Evolutionary conservation across 2,888 invertebrate species (phyloP), one percentile per base, ranked within the genome.

Genomic region (Cryptosula pallasiana): DNA sequence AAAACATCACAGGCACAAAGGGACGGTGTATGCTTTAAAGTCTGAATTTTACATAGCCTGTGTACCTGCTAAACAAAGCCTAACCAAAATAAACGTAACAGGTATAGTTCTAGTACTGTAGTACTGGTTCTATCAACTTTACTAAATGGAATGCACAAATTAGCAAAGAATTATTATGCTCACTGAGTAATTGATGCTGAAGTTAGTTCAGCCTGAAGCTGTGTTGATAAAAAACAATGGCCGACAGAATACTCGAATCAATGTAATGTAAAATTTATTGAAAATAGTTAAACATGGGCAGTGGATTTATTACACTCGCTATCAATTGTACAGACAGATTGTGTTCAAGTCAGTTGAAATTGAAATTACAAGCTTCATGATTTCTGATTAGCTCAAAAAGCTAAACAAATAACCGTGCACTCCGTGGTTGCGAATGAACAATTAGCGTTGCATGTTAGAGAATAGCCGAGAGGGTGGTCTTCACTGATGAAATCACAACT

Each of bases 251-350:
- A 45, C 45, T 45, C 20, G 9, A 45, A 45, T 20, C 9, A 45
- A 5, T 20, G 5, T 45, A 5, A 45, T 45, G 9, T 45, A 45
- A 13, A n/a, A n/a, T n/a, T n/a, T n/a, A n/a, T n/a, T n/a, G n/a
- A n/a, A 45, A 45, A 45, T 20, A 45, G 20, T 45, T 45, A 45
- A 45, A 45, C 45, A 45, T 20, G 20, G 20, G n/a, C n/a, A 45
- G 5, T 45, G 45, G 45, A 45, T 20, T 45, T 20, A 45, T 13
- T 45, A 20, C 5, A 20, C 45, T 13, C 45, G 20, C 45, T n/a
- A n/a, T n/a, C n/a, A n/a, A n/a, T n/a, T n/a, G n/a, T n/a, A 45
- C 45, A 45, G 45, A 45, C 45, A 45, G 45, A 45, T 45, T 45
- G 45, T 45, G 45, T 45, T 45, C 9, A 13, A 45, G 45, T 45